These are phyloP conservation scores for Leptoclinus maculatus DNA, from an alignment of 2,797 vertebrate genomes.

Conservation along the genomic window DNA sequence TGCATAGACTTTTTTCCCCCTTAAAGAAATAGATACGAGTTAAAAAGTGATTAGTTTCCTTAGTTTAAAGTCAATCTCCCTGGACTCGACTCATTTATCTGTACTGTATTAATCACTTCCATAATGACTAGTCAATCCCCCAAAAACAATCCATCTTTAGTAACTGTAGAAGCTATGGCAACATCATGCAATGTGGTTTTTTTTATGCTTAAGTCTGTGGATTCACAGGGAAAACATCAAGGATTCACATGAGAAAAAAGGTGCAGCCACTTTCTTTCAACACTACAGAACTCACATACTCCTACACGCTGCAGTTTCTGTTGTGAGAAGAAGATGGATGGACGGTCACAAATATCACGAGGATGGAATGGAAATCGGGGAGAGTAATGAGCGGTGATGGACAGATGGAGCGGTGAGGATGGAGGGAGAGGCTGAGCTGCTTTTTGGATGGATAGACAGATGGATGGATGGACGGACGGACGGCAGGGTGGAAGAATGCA, in stretches of 20 bases:
- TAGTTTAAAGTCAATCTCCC: constrained; percentile 20
- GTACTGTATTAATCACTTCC: background rate
- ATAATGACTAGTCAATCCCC: background rate
- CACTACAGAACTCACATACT: constrained; percentile 45
- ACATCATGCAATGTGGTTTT: background rate
- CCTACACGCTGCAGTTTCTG: constrained; percentile 43
- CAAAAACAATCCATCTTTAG: background rate
- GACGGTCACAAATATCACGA: constrained; percentile 59
- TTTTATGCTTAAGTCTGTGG: background rate
- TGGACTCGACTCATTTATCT: constrained; percentile 26
- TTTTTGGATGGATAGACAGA: constrained; percentile 59
- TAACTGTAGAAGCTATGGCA: constrained; percentile 8
- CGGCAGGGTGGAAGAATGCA: constrained; percentile 51
- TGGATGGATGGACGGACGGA: constrained; percentile 44
- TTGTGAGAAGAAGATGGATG: constrained; percentile 69
- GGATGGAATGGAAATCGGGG: constrained; percentile 53
- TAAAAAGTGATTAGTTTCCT: constrained; percentile 18
- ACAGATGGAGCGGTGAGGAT: constrained; percentile 62
- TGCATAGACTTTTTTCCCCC: background rate
- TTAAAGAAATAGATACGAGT: constrained; percentile 8
- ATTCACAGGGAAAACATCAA: background rate
- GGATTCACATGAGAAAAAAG: constrained; percentile 16
- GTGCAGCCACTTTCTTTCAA: constrained; percentile 15
- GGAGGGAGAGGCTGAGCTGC: constrained; percentile 45
- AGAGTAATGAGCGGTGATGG: constrained; percentile 74